Base-by-base conservation (phyloP, 1,140 invertebrate species). In the Camponotus vicinus region DNA sequence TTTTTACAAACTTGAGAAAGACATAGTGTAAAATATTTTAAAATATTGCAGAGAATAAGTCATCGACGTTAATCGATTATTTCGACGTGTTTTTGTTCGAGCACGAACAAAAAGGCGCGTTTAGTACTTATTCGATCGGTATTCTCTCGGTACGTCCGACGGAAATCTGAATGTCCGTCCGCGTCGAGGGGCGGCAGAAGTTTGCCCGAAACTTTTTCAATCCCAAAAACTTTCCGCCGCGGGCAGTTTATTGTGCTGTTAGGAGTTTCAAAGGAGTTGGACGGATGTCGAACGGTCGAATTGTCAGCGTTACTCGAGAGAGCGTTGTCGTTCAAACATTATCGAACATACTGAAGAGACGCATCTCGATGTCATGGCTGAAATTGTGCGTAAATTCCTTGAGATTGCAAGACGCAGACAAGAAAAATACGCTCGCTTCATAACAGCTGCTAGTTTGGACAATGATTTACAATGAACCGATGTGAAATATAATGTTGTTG, bases 171-270 rank as follows among this genome's bases (percentile, higher is more conserved):
- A 92, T 92, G 93, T 91, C 91, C 86, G 89, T 86, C 83, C 73
- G 86, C 32, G 73, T 63, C 89, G 80, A 91, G 87, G 90, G 90
- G 88, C 78, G 86, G 85, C 59, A 91, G 88, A 91, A 88, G 77
- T 88, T 93, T 90, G 83, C 77, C 64, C 77, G 87, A 93, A 93
- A 93, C 89, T 93, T 93, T 93, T 93, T 93, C 92, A 93, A 93
- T 93, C 85, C 88, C 70, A 85, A 92, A 90, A 93, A 92, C 89
- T 93, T 92, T 86, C 84, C 85, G 88, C 85, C 76, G 76, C 76
- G 86, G 88, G 57, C 86, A 90, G 92, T 92, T 91, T 92, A 92
- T 92, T 93, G 92, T 92, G 88, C 87, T 90, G 92, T 91, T 93
- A 92, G 88, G 57, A 92, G 88, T 92, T 91, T 91, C 90, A 92